Evolutionary conservation across 2,888 invertebrate genomes (phyloP).

Genomic region (Habroteleia sp.): DNA sequence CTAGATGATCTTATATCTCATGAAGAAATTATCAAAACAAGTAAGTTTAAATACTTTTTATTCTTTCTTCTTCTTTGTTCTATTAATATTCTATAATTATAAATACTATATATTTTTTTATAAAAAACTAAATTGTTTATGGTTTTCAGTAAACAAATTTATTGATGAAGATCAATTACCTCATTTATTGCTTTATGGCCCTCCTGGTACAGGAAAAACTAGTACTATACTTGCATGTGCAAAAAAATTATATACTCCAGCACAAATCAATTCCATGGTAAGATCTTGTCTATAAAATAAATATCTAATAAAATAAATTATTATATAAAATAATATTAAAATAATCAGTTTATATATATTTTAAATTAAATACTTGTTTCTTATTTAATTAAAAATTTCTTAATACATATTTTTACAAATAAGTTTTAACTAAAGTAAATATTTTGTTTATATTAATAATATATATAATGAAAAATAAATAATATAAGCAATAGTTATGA

Average conservation of each 20-base stretch:
- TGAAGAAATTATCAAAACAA: constrained; percentile 97
- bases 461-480: too few relatives aligned
- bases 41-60: constrained; percentile 88
- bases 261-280: constrained; percentile 97
- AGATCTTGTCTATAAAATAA: background rate
- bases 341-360: background rate
- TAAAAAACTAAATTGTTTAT: too few relatives aligned
- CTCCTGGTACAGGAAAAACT: constrained; percentile 99
- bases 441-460: too few relatives aligned
- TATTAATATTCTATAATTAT: too few relatives aligned
- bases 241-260: constrained; percentile 92
- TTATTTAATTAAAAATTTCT: too few relatives aligned
- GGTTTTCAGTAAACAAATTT: constrained; percentile 89
- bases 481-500: too few relatives aligned
- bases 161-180: constrained; percentile 96
- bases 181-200: constrained; percentile 98
- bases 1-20: constrained; percentile 97
- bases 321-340: too few relatives aligned
- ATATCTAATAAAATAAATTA: too few relatives aligned
- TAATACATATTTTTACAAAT: too few relatives aligned
- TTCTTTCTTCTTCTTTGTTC: too few relatives aligned
- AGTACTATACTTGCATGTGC: constrained; percentile 98
- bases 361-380: constrained; percentile 2
- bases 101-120: too few relatives aligned
- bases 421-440: too few relatives aligned